Percentiles rank a stretch among this genome's conserved stretches.
Evolutionary conservation across 2,797 vertebrate species (phyloP).

Genomic region (Ctenochaetus hawaiiensis): DNA sequence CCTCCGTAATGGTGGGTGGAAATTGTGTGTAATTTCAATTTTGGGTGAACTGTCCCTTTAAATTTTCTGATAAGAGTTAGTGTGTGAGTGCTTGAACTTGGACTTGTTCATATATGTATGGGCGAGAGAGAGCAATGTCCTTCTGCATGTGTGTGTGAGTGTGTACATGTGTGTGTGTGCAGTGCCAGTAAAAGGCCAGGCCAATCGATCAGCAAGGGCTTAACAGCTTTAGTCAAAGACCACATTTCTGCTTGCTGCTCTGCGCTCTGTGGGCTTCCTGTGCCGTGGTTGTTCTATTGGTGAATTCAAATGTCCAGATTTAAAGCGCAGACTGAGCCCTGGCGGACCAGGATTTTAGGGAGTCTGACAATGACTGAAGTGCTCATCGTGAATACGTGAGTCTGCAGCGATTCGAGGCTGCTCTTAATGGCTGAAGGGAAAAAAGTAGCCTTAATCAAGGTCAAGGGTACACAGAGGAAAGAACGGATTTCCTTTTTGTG

Average conservation of each 20-base stretch:
- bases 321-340: slow-evolving; percentile 3
- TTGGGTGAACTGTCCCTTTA: too few species aligned
- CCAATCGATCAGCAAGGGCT: slow-evolving; percentile 72
- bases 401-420: slow-evolving; percentile 9
- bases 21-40: too few species aligned
- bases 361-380: slow-evolving; percentile 35
- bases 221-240: slow-evolving; percentile 74
- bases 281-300: slow-evolving; percentile 23
- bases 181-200: slow-evolving; percentile 67
- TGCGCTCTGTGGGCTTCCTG: slow-evolving; percentile 35
- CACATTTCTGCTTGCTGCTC: slow-evolving; percentile 56
- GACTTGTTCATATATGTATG: slow-evolving; percentile 8
- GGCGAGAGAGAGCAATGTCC: slow-evolving; percentile 14
- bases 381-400: slow-evolving; percentile 7
- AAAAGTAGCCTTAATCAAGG: neutral
- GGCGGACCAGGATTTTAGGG: slow-evolving; percentile 8
- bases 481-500: slow-evolving; percentile 9
- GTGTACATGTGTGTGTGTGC: slow-evolving; percentile 20
- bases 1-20: too few species aligned
- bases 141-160: neutral
- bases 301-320: slow-evolving; percentile 52
- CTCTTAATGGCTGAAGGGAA: neutral
- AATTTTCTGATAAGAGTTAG: neutral
- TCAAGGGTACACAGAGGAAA: neutral
- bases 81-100: neutral